These are phyloP conservation scores for Papilio elwesi DNA, from an alignment of 2,888 invertebrate species.

Conservation along the genomic window DNA sequence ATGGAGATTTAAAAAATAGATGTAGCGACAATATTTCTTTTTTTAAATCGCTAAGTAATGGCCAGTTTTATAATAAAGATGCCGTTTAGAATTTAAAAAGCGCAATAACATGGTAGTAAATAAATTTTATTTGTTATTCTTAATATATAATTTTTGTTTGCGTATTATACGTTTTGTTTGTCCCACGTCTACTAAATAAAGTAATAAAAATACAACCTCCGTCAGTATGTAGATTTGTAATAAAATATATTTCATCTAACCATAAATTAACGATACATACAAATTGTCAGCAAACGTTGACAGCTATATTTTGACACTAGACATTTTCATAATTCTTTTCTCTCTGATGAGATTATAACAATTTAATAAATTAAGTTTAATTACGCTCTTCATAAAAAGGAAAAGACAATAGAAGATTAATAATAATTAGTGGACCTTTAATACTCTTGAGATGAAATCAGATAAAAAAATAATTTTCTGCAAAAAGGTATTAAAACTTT, in stretches of 20 bases:
- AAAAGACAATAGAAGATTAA: no score
- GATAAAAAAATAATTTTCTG: no score
- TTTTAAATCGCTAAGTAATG: conserved; percentile 1
- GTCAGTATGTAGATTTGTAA: neutral
- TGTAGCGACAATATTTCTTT: neutral
- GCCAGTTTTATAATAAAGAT: neutral
- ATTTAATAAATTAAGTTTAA: no score
- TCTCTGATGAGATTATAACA: no score
- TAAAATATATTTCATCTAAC: neutral
- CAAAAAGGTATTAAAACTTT: no score
- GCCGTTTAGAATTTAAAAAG: conserved; percentile 1
- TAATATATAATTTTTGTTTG: neutral
- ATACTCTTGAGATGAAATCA: no score
- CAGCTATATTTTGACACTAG: no score
- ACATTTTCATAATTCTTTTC: no score
- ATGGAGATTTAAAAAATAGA: conserved; percentile 4
- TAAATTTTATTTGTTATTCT: conserved; percentile 1
- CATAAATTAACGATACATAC: no score
- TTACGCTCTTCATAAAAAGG: no score
- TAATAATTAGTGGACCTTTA: no score
- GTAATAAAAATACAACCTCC: neutral
- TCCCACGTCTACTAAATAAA: neutral
- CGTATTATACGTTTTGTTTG: neutral
- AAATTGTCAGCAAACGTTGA: no score
- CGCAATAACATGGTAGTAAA: neutral